Percentiles rank a stretch among this genome's conserved stretches.
Conservation (phyloP, 30 jellyfish, hydroid and myxozoan genomes). For the Aurelia aurita complex sp. Pacific region DNA sequence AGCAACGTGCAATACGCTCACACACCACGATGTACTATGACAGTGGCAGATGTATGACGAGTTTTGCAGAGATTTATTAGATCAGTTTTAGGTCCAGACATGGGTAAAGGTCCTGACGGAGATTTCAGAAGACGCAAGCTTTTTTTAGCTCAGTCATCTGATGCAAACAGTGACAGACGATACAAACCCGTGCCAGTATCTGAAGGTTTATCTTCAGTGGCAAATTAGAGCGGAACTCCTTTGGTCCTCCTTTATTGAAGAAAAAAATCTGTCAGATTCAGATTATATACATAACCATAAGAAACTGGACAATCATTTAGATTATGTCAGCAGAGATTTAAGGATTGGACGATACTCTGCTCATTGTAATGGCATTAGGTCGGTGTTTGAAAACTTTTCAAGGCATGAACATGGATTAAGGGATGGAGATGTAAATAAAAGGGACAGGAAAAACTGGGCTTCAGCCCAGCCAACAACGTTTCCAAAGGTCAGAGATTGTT, state of each 20-base stretch:
- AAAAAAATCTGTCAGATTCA: conserved; percentile 11
- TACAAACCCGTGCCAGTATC: conserved; percentile 26
- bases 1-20: conserved; percentile 53
- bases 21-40: conserved; percentile 24
- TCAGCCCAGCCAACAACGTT: conserved; percentile 28
- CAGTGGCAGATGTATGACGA: conserved; percentile 33
- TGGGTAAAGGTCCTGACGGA: conserved; percentile 50
- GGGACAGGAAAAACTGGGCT: conserved; percentile 38
- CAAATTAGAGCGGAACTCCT: conserved; percentile 15
- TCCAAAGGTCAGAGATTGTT: conserved; percentile 8
- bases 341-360: conserved; percentile 11
- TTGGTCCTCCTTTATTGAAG: neutral
- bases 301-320: conserved; percentile 31
- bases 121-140: conserved; percentile 52
- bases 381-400: conserved; percentile 16
- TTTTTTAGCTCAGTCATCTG: conserved; percentile 12
- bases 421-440: conserved; percentile 15
- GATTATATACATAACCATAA: conserved; percentile 18
- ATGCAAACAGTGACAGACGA: conserved; percentile 9
- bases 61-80: conserved; percentile 32
- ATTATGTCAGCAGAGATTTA: conserved; percentile 25
- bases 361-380: conserved; percentile 12
- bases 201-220: conserved; percentile 39
- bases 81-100: conserved; percentile 38
- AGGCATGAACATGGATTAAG: conserved; percentile 25